phyloP scores from a whole-genome alignment of 2,888 invertebrate species.

The Morpho deidamia region DNA sequence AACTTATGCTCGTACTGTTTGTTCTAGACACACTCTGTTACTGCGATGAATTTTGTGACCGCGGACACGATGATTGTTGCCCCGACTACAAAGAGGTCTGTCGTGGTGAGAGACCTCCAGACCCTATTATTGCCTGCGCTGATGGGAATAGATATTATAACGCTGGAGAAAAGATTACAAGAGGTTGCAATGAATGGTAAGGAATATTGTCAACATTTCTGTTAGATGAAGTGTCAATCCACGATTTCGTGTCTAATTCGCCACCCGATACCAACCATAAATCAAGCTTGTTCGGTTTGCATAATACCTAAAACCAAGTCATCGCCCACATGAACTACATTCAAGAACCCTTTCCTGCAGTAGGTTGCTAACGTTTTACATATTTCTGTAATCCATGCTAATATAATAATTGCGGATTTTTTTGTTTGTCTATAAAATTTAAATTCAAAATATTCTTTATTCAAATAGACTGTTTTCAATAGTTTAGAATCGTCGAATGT shows the following conservation, averaged over 20 bases:
- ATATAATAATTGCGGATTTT: too few relatives aligned
- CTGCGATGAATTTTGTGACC: conserved; percentile 95
- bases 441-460: too few relatives aligned
- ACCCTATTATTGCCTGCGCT: background rate
- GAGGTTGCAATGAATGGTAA: conserved; percentile 3
- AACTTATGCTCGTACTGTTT: too few relatives aligned
- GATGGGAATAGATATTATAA: background rate
- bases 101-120: conserved; percentile 36
- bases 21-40: conserved; percentile 89
- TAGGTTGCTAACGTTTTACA: background rate
- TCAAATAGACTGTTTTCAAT: too few relatives aligned
- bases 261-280: too few relatives aligned
- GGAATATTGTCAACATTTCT: background rate
- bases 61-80: conserved; percentile 91
- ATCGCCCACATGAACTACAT: background rate
- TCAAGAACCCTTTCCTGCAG: background rate
- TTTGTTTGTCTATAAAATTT: too few relatives aligned
- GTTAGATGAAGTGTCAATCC: too few relatives aligned
- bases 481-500: too few relatives aligned
- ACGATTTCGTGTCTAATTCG: too few relatives aligned
- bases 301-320: background rate
- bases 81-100: conserved; percentile 93
- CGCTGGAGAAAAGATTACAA: background rate
- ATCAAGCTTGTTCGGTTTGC: too few relatives aligned
- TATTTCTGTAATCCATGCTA: too few relatives aligned